These are phyloP conservation scores for Zaprionus kolodkinae DNA, from an alignment of 1,140 invertebrate genomes.

Conservation along the genomic window DNA sequence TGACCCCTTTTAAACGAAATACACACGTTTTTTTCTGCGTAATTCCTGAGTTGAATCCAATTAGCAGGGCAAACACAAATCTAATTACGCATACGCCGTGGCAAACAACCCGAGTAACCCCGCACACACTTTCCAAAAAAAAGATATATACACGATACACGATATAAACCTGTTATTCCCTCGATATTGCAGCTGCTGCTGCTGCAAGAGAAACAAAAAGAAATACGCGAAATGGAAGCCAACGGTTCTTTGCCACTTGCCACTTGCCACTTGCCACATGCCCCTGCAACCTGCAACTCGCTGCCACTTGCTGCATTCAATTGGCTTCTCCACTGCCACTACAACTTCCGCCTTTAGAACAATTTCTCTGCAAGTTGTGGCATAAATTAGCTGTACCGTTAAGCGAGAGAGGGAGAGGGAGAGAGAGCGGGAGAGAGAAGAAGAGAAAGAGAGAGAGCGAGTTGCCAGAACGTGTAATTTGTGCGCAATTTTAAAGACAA, in stretches of 20 bases:
- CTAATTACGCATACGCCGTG: conserved; percentile 73
- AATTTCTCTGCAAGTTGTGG: conserved; percentile 53
- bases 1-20: not conserved
- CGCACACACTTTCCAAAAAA: not conserved
- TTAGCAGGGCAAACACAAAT: conserved; percentile 63
- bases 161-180: conserved; percentile 45
- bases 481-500: conserved; percentile 55
- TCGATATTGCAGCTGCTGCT: conserved; percentile 37
- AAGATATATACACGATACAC: too few species aligned
- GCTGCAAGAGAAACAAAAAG: not conserved
- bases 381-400: conserved; percentile 75
- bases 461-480: conserved; percentile 60
- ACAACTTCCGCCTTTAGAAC: conserved; percentile 67
- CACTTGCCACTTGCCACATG: conserved; percentile 31
- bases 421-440: not conserved
- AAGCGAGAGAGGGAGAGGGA: conserved; percentile 13
- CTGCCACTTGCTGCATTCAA: conserved; percentile 62
- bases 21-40: not conserved
- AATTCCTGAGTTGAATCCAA: conserved; percentile 55
- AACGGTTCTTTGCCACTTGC: conserved; percentile 21
- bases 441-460: not conserved
- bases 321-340: conserved; percentile 56
- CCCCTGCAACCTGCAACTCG: conserved; percentile 31
- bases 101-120: conserved; percentile 22
- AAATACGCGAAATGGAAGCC: conserved; percentile 7